These are phyloP conservation scores for Dryobates pubescens DNA, from an alignment of 2,797 vertebrate genomes.

Conservation along the genomic window DNA sequence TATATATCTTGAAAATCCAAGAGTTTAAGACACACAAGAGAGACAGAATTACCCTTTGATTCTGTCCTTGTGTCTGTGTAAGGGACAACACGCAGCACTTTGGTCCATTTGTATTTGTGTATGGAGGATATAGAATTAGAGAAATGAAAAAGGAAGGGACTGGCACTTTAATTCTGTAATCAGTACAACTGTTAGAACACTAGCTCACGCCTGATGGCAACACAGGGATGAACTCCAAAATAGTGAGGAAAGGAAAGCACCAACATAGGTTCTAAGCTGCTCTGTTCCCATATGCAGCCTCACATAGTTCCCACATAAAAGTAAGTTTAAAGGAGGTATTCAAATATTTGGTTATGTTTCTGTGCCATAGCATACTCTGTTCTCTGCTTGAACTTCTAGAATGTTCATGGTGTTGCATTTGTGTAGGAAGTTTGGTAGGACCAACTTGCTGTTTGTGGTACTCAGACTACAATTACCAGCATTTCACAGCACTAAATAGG, in stretches of 20 bases:
- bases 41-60: background rate
- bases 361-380: background rate
- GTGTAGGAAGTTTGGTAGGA: background rate
- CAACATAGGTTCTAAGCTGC: background rate
- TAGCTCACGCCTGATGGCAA: background rate
- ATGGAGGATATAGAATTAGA: background rate
- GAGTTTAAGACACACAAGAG: background rate
- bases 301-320: background rate
- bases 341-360: background rate
- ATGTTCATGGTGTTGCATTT: background rate
- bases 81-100: background rate
- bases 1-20: background rate
- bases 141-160: background rate
- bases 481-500: background rate
- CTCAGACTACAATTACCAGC: background rate
- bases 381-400: background rate
- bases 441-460: background rate
- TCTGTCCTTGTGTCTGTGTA: background rate
- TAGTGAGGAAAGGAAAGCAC: background rate
- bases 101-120: background rate
- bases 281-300: background rate
- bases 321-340: background rate
- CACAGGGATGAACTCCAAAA: background rate
- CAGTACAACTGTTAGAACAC: background rate
- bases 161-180: background rate